Evolutionary conservation across 2,113 vertebrate species (phyloP).

Genomic region (Ictalurus punctatus): DNA sequence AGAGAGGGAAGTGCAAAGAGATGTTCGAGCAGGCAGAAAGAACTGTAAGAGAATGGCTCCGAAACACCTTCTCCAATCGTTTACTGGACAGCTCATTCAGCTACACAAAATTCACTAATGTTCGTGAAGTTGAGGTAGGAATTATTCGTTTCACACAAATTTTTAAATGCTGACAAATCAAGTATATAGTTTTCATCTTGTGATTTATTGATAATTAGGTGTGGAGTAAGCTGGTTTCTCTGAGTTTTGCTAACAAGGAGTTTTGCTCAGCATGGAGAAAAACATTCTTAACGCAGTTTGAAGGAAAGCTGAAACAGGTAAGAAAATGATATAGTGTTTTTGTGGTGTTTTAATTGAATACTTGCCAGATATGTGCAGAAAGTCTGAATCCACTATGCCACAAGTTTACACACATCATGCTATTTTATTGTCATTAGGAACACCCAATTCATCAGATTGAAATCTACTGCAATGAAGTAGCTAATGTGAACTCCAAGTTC

Average conservation of each 20-base stretch:
- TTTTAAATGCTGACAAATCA: background rate
- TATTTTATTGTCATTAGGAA: constrained; percentile 68
- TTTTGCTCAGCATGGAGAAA: constrained; percentile 72
- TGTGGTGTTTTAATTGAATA: background rate
- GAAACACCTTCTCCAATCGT: constrained; percentile 26
- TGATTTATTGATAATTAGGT: constrained; percentile 61
- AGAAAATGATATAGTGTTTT: background rate
- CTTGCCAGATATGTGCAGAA: background rate
- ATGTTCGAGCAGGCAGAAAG: constrained; percentile 16
- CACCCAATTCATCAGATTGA: constrained; percentile 66
- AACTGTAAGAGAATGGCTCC: constrained; percentile 65
- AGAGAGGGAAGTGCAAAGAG: background rate
- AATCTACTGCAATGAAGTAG: constrained; percentile 68
- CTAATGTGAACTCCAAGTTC: fast-evolving
- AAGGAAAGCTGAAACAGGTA: constrained; percentile 81
- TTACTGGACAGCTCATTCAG: constrained; percentile 40
- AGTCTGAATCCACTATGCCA: background rate
- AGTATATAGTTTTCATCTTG: background rate
- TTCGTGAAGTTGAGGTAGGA: constrained; percentile 62
- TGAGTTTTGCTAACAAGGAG: constrained; percentile 69
- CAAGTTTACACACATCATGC: background rate
- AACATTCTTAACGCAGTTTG: constrained; percentile 72
- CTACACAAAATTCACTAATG: fast-evolving
- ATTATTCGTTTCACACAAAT: background rate
- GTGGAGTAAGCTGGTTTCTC: constrained; percentile 75